Conservation (phyloP, 2,797 vertebrate genomes). For the Etheostoma perlongum region DNA sequence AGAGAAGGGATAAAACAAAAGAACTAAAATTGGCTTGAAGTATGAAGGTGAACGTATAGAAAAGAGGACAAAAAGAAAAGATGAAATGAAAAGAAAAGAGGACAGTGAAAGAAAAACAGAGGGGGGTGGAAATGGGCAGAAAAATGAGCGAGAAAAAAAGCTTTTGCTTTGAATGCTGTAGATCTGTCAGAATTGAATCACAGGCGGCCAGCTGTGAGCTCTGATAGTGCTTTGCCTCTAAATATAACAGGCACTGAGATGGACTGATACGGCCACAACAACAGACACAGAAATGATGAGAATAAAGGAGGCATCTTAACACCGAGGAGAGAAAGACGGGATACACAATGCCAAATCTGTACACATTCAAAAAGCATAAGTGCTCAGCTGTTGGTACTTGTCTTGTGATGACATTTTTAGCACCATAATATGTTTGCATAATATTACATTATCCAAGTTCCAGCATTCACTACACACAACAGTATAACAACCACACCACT, state of each 20-base stretch:
- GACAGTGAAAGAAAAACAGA: neutral
- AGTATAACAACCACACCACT: slow-evolving; percentile 3
- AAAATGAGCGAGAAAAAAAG: slow-evolving; percentile 61
- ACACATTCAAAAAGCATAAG: slow-evolving; percentile 21
- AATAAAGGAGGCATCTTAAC: slow-evolving; percentile 41
- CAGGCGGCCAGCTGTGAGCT: slow-evolving; percentile 74
- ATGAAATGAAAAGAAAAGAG: slow-evolving; percentile 15
- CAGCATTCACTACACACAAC: slow-evolving; percentile 10
- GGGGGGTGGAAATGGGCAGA: slow-evolving; percentile 39
- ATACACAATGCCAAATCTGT: slow-evolving; percentile 37
- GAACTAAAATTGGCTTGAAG: slow-evolving; percentile 12
- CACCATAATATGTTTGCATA: slow-evolving; percentile 35
- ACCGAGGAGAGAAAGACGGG: slow-evolving; percentile 3
- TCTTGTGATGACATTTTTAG: slow-evolving; percentile 37
- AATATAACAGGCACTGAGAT: slow-evolving; percentile 79
- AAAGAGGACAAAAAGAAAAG: slow-evolving; percentile 11
- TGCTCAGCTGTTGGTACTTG: slow-evolving; percentile 24
- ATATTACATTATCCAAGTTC: slow-evolving; percentile 24
- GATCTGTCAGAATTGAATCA: slow-evolving; percentile 80
- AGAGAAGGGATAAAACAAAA: neutral
- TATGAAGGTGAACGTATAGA: slow-evolving; percentile 22
- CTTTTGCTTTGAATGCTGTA: slow-evolving; percentile 69
- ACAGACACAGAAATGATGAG: slow-evolving; percentile 51
- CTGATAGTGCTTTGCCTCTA: slow-evolving; percentile 75
- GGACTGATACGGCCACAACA: slow-evolving; percentile 67